Evolutionary conservation across 2,113 vertebrate genomes (phyloP), one percentile per base, ranked within the genome.

Genomic region (Telmatochromis sp.): DNA sequence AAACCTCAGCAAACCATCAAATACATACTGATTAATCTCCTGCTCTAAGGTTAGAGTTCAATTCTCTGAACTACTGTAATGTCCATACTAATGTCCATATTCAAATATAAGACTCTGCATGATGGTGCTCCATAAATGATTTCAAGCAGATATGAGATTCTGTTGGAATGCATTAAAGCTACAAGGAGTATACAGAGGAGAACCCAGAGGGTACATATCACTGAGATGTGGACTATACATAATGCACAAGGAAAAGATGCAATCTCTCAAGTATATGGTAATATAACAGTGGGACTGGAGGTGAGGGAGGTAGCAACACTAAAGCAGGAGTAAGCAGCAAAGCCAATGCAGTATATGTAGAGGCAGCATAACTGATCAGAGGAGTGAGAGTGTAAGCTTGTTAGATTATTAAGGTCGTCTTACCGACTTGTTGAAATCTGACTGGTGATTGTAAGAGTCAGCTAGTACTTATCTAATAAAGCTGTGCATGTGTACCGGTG

Each of bases 141-240:
- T 88, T 84, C 84, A 47, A 58, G 58, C 57, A 82, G 81, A 84
- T 40, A 84, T 82, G 65, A 75, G 21, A 89, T 87, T 91, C 81
- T 68, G 53, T 50, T 45, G 80, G 53, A 91, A 71, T 50, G 42
- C 86, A 89, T 88, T 87, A 89, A 84, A 91, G 90, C 86, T 85
- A 89, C 86, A 89, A 87, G 89, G 81, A 86, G 78, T 88, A 86
- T 90, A 90, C 73, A 84, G 80, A 88, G 40, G 80, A 90, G 82
- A 86, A 86, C 81, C 92, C 87, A 86, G 91, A 91, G 91, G 94
- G 88, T 82, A 58, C 58, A 37, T 84, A 87, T 85, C 75, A 81
- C 82, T 57, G 89, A 86, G 87, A 91, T 90, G 84, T 87, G 73
- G 42, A 50, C 73, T 86, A 94, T 95, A 93, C 85, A 94, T 94